Evolutionary conservation across 1,140 invertebrate species (phyloP).

Genomic region (Tyrophagus putrescentiae): DNA sequence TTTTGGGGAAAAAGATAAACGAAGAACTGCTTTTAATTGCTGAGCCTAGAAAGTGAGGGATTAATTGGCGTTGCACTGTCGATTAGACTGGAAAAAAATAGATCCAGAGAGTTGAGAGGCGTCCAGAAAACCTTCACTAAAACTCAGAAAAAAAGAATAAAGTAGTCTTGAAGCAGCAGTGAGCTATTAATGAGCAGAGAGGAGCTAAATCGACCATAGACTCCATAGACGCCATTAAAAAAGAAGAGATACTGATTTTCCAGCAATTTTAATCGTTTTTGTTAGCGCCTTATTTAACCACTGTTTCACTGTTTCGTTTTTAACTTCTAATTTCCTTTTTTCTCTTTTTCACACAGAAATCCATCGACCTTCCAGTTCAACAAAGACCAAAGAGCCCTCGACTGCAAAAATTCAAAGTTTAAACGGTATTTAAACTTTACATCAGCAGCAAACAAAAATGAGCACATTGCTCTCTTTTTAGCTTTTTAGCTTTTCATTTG

Average conservation of each 20-base stretch:
- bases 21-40: background rate
- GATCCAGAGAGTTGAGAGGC: background rate
- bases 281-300: slow-evolving; percentile 3
- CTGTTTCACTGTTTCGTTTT: background rate
- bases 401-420: slow-evolving; percentile 26
- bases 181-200: no score
- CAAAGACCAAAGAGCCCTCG: slow-evolving; percentile 24
- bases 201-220: no score
- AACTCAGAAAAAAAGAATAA: no score
- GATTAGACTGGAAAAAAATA: background rate
- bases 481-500: no score
- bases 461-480: no score
- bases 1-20: background rate
- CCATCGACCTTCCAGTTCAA: slow-evolving; percentile 19
- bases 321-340: slow-evolving; percentile 6
- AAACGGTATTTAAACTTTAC: slow-evolving; percentile 24
- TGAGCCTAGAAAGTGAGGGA: background rate
- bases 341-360: slow-evolving; percentile 23
- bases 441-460: no score
- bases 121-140: background rate
- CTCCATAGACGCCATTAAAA: no score
- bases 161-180: no score
- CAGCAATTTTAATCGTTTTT: background rate
- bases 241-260: no score
- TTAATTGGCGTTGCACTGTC: slow-evolving; percentile 3